Base-by-base conservation (phyloP, 2,113 vertebrate genomes). In the Engraulis encrasicolus region DNA sequence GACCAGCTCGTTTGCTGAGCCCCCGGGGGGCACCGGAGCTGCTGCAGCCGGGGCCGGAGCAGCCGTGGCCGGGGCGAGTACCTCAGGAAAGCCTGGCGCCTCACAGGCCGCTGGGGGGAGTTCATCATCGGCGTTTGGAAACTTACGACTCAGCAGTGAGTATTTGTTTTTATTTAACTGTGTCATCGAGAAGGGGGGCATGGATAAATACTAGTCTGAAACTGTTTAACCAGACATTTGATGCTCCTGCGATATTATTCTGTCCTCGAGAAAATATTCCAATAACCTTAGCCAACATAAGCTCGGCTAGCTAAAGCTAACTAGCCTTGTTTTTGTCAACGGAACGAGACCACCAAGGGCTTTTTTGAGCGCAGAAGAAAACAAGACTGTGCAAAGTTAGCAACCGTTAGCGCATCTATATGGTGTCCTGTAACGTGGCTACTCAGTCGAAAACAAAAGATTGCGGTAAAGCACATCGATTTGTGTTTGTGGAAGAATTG, bases 1-100 rank as follows among this genome's bases (percentile, higher is more conserved):
- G 94, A 92, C 95, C 90, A 95, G 95, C 95, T 96, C 95, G 90
- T 96, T 96, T 88, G 95, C 95, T 92, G 95, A 96, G 94, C 94
- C 95, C 90, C 94, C 94, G 88, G 95, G 94, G 92, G 94, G 91
- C 91, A 93, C 94, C 88, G 95, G 95, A 92, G 91, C 93, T 86
- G 93, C 92, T 89, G 89, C 91, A 91, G 93, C 93, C 91, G 92
- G 91, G 78, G 91, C 92, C 93, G 95, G 92, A 93, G 93, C 93
- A 86, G 91, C 93, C 82, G 93, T 92, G 81, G 93, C 94, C 50
- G 93, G 94, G 20, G 95, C 93, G 87, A 94, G 93, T 91, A 90
- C 93, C 82, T 87, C 94, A 95, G 95, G 95, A 95, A 96, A 96
- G 85, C 82, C 95, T 86, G 95, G 94, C 90, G 95, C 92, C 92